Evolutionary conservation across 2,797 vertebrate species (phyloP).

Genomic region (Premnoplex brunnescens): DNA sequence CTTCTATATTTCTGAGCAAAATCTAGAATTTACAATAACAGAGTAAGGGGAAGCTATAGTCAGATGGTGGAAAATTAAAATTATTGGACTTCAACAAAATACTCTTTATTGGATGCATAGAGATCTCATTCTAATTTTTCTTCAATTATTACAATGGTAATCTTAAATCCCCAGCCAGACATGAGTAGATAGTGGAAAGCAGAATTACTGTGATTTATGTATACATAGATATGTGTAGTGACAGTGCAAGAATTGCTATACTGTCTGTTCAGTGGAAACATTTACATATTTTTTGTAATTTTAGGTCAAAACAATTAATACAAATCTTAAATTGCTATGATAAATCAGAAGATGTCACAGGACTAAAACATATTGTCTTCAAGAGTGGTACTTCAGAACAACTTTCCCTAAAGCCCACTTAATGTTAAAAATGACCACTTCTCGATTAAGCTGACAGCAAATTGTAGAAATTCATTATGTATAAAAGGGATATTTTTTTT

Average conservation of each 20-base stretch:
- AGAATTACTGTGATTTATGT: neutral
- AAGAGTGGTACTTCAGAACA: neutral
- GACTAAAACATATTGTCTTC: neutral
- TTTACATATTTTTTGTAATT: neutral
- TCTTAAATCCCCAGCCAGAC: neutral
- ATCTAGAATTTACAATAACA: neutral
- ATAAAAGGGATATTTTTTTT: neutral
- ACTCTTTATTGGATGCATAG: neutral
- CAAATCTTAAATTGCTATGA: neutral
- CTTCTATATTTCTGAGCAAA: neutral
- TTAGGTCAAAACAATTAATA: neutral
- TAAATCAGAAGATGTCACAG: neutral
- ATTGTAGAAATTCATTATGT: neutral
- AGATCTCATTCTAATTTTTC: neutral
- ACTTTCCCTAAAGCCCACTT: neutral
- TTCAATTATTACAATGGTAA: neutral
- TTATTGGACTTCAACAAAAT: neutral
- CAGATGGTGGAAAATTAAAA: neutral
- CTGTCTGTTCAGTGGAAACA: neutral
- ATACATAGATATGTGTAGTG: neutral
- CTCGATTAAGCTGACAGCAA: neutral
- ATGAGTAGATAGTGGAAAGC: neutral
- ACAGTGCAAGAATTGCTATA: neutral
- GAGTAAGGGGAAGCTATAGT: neutral
- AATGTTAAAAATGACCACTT: conserved; percentile 12